Conservation (phyloP, 1,140 invertebrate genomes). For the Drosophila orena region DNA sequence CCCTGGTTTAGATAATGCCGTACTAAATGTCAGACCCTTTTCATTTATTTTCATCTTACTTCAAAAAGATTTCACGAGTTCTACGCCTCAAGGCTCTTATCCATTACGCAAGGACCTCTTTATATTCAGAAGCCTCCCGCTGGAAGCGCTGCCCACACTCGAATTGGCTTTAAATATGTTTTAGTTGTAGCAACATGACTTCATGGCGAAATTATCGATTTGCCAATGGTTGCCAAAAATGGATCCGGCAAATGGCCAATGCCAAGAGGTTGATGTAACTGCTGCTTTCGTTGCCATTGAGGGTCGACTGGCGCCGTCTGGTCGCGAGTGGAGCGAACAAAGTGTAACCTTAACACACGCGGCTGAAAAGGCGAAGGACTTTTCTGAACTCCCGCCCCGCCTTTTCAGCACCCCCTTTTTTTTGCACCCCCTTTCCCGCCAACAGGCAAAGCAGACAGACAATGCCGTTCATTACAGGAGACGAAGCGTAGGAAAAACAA, state of each 20-base stretch:
- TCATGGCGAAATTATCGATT: slow-evolving; percentile 67
- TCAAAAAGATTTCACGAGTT: neutral
- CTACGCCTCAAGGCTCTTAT: slow-evolving; percentile 1
- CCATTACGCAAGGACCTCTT: slow-evolving; percentile 3
- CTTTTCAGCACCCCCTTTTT: neutral
- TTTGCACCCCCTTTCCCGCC: neutral
- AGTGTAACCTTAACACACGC: slow-evolving; percentile 77
- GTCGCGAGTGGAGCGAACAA: slow-evolving; percentile 61
- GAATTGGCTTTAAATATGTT: slow-evolving; percentile 55
- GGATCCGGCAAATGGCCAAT: slow-evolving; percentile 29
- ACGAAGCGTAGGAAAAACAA: slow-evolving; percentile 65
- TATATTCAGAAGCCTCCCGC: slow-evolving; percentile 6
- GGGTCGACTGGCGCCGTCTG: slow-evolving; percentile 66
- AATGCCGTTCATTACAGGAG: slow-evolving; percentile 62
- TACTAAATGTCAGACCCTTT: slow-evolving; percentile 20
- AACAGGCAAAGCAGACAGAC: slow-evolving; percentile 40
- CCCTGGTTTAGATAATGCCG: neutral
- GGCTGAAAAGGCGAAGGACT: slow-evolving; percentile 6
- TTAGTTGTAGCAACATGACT: slow-evolving; percentile 60
- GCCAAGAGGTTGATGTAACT: slow-evolving; percentile 48
- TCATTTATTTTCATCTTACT: neutral
- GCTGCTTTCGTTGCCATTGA: slow-evolving; percentile 16
- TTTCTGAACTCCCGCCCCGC: no score
- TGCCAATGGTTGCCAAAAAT: slow-evolving; percentile 62
- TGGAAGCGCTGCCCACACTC: neutral